These are phyloP conservation scores for Neopelma chrysocephalum DNA, from an alignment of 2,797 vertebrate genomes.

Conservation along the genomic window DNA sequence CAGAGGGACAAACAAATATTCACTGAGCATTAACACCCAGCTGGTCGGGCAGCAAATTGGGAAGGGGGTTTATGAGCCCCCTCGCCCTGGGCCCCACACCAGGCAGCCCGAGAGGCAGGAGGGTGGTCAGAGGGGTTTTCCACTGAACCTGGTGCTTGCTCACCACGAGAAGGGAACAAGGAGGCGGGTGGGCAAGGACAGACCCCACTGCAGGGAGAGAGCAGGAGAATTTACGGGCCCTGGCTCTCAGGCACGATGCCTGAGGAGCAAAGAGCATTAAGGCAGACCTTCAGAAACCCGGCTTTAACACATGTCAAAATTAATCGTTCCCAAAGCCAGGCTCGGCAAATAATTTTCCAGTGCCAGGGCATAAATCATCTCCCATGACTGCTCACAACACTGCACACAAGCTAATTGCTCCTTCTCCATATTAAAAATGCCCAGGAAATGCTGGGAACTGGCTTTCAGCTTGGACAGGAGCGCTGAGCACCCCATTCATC, in stretches of 20 bases:
- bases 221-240: fast-evolving
- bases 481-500: not conserved
- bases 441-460: not conserved
- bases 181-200: fast-evolving
- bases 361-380: conserved; percentile 7
- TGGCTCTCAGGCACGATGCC: not conserved
- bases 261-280: not conserved
- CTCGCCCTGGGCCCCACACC: not conserved
- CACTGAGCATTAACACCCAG: fast-evolving
- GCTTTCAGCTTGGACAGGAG: not conserved
- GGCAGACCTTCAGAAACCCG: not conserved
- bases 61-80: not conserved
- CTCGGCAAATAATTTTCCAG: not conserved
- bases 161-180: not conserved
- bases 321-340: not conserved
- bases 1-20: not conserved
- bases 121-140: not conserved
- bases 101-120: fast-evolving
- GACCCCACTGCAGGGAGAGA: not conserved
- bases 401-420: not conserved
- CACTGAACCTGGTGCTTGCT: fast-evolving
- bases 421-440: not conserved
- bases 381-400: not conserved
- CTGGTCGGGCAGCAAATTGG: not conserved
- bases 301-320: not conserved